These are phyloP conservation scores for Ooceraea biroi DNA, from an alignment of 1,140 invertebrate species.

Conservation along the genomic window DNA sequence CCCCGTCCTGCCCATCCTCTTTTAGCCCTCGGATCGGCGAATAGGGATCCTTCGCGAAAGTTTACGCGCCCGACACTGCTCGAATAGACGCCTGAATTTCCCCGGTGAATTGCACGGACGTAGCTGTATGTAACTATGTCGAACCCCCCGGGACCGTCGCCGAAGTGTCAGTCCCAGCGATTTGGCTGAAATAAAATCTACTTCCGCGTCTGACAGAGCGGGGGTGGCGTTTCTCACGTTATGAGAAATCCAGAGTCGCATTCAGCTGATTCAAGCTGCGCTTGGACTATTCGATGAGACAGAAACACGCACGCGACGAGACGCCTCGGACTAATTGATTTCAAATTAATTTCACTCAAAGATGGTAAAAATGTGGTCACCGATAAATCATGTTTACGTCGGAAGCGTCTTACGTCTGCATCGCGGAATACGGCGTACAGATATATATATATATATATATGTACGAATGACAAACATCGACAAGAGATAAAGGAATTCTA, in stretches of 20 bases:
- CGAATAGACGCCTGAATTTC: conserved; percentile 77
- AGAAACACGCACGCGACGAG: background rate
- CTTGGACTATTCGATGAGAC: background rate
- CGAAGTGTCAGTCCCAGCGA: conserved; percentile 74
- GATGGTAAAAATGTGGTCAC: background rate
- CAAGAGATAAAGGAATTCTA: conserved; percentile 3
- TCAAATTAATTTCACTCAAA: background rate
- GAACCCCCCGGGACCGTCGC: conserved; percentile 59
- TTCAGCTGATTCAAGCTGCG: background rate
- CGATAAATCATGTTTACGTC: background rate
- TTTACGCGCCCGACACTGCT: conserved; percentile 73
- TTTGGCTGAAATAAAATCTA: conserved; percentile 74
- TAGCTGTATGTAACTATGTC: conserved; percentile 71
- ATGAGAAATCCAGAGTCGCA: conserved; percentile 9
- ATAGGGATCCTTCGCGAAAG: conserved; percentile 74
- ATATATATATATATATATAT: background rate
- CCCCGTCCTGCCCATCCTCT: conserved; percentile 33
- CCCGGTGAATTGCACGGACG: conserved; percentile 72
- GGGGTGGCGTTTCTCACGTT: conserved; percentile 8
- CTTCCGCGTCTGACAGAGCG: conserved; percentile 26
- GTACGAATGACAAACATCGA: background rate
- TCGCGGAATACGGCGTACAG: background rate
- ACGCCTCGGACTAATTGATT: background rate
- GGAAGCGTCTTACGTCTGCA: background rate
- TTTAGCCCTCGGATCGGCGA: conserved; percentile 64